Conservation (phyloP, 2,888 invertebrate species). For the Pinctada fucata region DNA sequence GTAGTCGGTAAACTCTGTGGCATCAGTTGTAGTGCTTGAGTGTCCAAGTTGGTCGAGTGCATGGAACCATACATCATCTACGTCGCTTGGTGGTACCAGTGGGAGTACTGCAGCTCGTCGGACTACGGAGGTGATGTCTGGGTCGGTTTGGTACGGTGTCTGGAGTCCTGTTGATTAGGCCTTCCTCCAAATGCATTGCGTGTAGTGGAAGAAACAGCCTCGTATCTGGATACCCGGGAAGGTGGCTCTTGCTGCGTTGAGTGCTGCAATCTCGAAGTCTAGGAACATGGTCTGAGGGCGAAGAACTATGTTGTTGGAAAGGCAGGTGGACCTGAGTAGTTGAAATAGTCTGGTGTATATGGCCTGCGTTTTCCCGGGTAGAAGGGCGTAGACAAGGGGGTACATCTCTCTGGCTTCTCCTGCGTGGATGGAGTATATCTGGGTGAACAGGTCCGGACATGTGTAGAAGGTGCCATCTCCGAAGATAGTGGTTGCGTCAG, state of each 20-base stretch:
- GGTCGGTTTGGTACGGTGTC: slow-evolving; percentile 27
- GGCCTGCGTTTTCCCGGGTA: not conserved
- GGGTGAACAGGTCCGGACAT: slow-evolving; percentile 8
- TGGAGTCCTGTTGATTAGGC: slow-evolving; percentile 39
- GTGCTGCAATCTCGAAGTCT: slow-evolving; percentile 28
- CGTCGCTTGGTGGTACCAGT: slow-evolving; percentile 26
- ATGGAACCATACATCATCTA: slow-evolving; percentile 48
- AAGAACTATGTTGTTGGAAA: slow-evolving; percentile 5
- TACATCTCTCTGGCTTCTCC: not conserved
- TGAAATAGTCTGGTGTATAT: not conserved
- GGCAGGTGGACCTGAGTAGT: not conserved
- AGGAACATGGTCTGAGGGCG: slow-evolving; percentile 24
- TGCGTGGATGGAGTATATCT: not conserved
- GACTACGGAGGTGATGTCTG: slow-evolving; percentile 32
- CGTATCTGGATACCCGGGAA: slow-evolving; percentile 39
- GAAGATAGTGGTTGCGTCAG: slow-evolving; percentile 2
- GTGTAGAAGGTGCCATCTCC: slow-evolving; percentile 15
- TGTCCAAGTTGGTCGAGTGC: slow-evolving; percentile 33
- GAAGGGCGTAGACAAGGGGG: slow-evolving; percentile 1
- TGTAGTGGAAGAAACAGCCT: slow-evolving; percentile 48
- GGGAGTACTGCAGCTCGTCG: slow-evolving; percentile 38
- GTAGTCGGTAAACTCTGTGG: slow-evolving; percentile 40
- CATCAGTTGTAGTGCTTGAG: slow-evolving; percentile 12
- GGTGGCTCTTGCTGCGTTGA: slow-evolving; percentile 16
- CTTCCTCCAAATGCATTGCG: slow-evolving; percentile 43